Base-by-base conservation (phyloP, 1,140 invertebrate species). In the Bathynomus jamesi region DNA sequence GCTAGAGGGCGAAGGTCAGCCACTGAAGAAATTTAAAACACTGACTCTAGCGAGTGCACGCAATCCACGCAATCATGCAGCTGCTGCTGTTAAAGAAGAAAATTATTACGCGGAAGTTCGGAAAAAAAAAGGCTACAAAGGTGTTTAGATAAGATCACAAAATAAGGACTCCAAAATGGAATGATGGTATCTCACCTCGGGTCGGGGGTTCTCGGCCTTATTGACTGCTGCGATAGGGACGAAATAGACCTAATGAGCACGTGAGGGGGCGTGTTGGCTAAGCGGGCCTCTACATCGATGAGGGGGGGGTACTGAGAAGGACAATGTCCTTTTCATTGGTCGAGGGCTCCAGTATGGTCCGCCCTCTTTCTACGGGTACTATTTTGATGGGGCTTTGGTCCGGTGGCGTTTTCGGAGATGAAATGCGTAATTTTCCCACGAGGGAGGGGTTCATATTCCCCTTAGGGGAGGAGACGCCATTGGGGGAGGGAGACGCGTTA, bases 141-240 rank as follows among this genome's bases (percentile, higher is more conserved):
- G 11, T 66, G 21, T 30, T 13, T 13, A 66, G n/a, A 17, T 2
- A 13, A 1, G 30, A 11, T 11, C n/a, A 46, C n/a, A 46, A 11
- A 46, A 21, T 24, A 2, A 21, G 3, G 17, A 13, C 3, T 21
- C 13, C 27, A 28, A 28, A 25, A 64, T 13, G 4, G 62, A 64
- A 17, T 21, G 4, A n/a, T 64, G 2, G 17, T 3, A 2, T 4
- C 40, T 53, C 5, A 53, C 40, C 40, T 53, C 40, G 2, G 40
- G 21, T 53, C 40, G 21, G 40, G 40, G 11, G 40, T 53, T 5
- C 40, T 53, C 40, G 40, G 40, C 40, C 40, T 2, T 53, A 65
- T 65, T 53, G 61, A 71, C 24, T 53, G 63, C n/a, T 53, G 69
- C 1, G 61, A 71, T 40, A 71, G 65, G 40, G 63, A 65, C 21